Evolutionary conservation across 2,797 vertebrate species (phyloP).

Genomic region (Phrynocephalus vlangalii): DNA sequence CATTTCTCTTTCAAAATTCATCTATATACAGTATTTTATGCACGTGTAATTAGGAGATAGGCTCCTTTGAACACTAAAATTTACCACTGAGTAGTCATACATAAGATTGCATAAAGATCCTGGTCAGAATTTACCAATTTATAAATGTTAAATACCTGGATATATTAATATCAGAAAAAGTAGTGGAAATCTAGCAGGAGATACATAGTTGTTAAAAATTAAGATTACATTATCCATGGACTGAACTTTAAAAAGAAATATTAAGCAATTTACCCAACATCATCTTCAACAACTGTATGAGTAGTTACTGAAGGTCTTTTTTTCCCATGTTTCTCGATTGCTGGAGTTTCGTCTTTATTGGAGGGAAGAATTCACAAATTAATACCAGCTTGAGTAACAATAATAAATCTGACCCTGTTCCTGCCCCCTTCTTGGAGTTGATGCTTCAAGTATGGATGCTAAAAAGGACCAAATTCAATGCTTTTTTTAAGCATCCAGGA

Average conservation of each 20-base stretch:
- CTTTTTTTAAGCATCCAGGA: not conserved
- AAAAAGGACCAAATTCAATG: not conserved
- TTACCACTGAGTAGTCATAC: no score
- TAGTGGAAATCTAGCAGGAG: constrained; percentile 1
- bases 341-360: constrained; percentile 68
- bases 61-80: no score
- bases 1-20: no score
- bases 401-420: not conserved
- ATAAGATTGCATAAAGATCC: no score
- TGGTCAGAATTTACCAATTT: not conserved
- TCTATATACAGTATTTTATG: no score
- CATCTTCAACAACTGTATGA: constrained; percentile 64
- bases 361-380: constrained; percentile 34
- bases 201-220: not conserved
- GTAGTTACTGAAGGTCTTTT: constrained; percentile 72
- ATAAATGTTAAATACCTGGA: not conserved
- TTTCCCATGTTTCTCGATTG: constrained; percentile 77
- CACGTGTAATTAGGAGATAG: no score
- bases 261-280: constrained; percentile 76
- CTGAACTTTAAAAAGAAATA: constrained; percentile 31
- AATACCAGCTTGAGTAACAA: not conserved
- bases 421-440: not conserved
- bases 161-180: not conserved
- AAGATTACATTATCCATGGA: constrained; percentile 1
- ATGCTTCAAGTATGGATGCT: no score